phyloP scores from a whole-genome alignment of 2,888 invertebrate genomes.

The Crepidodera aurea region DNA sequence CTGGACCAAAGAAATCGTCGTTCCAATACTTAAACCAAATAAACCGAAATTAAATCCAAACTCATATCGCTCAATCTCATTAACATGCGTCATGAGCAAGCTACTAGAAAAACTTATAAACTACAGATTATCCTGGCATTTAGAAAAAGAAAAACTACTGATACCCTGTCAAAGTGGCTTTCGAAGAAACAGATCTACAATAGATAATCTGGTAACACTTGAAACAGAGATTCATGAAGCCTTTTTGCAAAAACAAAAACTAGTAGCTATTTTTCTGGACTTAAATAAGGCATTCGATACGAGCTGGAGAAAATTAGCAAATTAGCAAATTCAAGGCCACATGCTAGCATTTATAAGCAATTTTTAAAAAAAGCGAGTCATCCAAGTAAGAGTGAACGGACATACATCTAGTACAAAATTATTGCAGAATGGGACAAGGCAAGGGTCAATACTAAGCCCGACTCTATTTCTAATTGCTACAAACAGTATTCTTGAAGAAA shows the following conservation, averaged over 20 bases:
- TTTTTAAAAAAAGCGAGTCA: not conserved
- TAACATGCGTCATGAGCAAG: conserved; percentile 12
- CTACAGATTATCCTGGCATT: conserved; percentile 4
- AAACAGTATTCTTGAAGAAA: not conserved
- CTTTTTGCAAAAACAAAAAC: no score
- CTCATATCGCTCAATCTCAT: conserved; percentile 17
- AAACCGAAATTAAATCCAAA: not conserved
- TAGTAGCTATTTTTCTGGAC: not conserved
- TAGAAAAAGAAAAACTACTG: not conserved
- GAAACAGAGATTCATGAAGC: conserved; percentile 1
- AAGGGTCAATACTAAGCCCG: no score
- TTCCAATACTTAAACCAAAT: conserved; percentile 23
- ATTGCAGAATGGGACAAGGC: no score
- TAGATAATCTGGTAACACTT: not conserved
- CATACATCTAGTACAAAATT: not conserved
- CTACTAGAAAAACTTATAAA: conserved; percentile 26
- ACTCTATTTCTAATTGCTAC: no score
- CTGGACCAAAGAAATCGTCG: not conserved
- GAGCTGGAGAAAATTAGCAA: not conserved
- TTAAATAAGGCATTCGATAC: not conserved
- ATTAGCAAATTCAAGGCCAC: not conserved
- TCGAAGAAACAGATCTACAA: not conserved
- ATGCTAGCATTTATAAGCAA: not conserved
- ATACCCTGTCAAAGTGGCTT: not conserved
- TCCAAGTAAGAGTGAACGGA: not conserved